Conservation (phyloP, 2,888 invertebrate species). For the Lithophane socia region DNA sequence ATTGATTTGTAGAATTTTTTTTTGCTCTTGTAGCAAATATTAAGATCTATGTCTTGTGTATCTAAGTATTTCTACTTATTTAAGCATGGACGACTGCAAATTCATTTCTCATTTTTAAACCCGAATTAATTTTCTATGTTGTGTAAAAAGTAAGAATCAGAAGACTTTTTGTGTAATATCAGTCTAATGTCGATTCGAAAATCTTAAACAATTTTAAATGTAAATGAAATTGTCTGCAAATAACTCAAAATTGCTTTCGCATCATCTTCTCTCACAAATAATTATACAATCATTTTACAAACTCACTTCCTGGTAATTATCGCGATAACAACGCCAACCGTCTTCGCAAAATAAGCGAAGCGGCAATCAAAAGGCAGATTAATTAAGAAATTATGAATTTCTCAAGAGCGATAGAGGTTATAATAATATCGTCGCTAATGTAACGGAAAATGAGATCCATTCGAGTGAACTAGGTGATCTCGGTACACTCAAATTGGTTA, state of each 20-base stretch:
- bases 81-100: not conserved
- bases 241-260: conserved; percentile 14
- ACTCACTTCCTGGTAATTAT: conserved; percentile 36
- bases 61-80: not conserved
- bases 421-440: conserved; percentile 45
- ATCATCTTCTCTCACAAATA: conserved; percentile 26
- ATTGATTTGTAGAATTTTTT: conserved; percentile 13
- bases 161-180: not conserved
- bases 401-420: conserved; percentile 24
- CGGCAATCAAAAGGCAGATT: conserved; percentile 39
- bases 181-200: not conserved
- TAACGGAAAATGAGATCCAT: conserved; percentile 49
- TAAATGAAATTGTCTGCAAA: not conserved
- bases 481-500: conserved; percentile 24
- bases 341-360: conserved; percentile 35
- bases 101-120: not conserved
- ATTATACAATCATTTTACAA: conserved; percentile 30
- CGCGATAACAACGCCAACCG: conserved; percentile 29
- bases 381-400: conserved; percentile 52
- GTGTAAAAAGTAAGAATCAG: not conserved
- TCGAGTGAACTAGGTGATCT: conserved; percentile 29
- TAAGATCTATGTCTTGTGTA: not conserved
- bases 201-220: not conserved
- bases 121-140: not conserved
- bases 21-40: not conserved